Conservation (phyloP, 92 coral and sea anemone genomes). For the Parazoanthus atlanticus region DNA sequence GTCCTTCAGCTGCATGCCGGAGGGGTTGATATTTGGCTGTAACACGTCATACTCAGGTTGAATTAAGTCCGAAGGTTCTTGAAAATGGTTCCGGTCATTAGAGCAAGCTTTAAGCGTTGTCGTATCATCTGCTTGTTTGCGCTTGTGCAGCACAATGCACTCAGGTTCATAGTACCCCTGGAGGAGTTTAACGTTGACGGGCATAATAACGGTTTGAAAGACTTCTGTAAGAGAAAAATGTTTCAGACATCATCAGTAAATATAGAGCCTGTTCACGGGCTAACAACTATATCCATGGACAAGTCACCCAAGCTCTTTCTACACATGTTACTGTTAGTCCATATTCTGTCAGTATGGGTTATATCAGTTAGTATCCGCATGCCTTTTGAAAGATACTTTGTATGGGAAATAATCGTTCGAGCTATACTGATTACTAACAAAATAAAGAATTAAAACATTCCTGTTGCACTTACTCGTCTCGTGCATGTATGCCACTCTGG, state of each 20-base stretch:
- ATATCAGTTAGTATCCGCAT: no score
- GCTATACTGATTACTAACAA: no score
- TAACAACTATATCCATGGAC: no score
- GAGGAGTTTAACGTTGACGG: conserved; percentile 19
- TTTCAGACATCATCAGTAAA: no score
- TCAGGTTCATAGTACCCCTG: conserved; percentile 38
- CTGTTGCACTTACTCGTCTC: no score
- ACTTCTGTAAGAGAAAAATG: not conserved
- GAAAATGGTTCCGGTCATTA: not conserved
- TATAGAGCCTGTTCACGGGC: not conserved
- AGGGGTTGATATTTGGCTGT: not conserved
- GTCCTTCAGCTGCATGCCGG: not conserved
- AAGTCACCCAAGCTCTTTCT: no score
- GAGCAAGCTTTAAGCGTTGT: not conserved
- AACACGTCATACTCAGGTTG: conserved; percentile 18
- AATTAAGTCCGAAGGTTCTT: not conserved
- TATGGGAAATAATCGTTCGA: not conserved
- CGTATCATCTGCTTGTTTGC: not conserved
- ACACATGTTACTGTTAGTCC: not conserved
- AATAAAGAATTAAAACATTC: no score
- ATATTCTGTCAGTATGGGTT: no score
- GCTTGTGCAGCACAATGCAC: conserved; percentile 14
- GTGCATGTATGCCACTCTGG: no score
- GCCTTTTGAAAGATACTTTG: no score
- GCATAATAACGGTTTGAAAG: conserved; percentile 34